Conservation (phyloP, 1,140 invertebrate genomes). For the Daktulosphaira vitifoliae region DNA sequence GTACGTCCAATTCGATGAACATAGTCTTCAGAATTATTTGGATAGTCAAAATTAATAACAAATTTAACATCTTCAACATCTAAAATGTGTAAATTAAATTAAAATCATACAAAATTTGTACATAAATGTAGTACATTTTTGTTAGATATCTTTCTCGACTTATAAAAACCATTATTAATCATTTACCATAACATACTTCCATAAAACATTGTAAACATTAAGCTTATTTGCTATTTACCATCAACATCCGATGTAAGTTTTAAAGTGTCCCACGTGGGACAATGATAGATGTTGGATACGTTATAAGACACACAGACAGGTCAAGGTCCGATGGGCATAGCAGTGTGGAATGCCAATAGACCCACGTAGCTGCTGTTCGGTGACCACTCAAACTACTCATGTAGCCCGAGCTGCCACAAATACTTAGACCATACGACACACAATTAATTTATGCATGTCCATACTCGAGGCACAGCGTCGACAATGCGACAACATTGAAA, state of each 20-base stretch:
- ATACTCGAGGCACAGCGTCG: constrained; percentile 29
- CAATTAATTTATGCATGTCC: constrained; percentile 32
- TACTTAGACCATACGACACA: constrained; percentile 11
- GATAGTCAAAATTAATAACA: constrained; percentile 99
- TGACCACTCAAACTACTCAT: constrained; percentile 26
- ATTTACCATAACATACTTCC: constrained; percentile 17
- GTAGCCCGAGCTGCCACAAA: constrained; percentile 29
- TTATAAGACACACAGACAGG: constrained; percentile 28
- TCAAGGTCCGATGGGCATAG: constrained; percentile 20
- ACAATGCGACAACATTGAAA: constrained; percentile 32
- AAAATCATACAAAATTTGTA: constrained; percentile 2
- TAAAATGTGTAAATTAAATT: constrained; percentile 37
- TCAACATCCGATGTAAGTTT: constrained; percentile 24
- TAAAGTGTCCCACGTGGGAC: constrained; percentile 22
- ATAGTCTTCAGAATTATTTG: constrained; percentile 96
- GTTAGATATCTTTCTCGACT: constrained; percentile 6
- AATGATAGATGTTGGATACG: constrained; percentile 31
- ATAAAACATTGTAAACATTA: constrained; percentile 32
- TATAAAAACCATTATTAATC: constrained; percentile 25
- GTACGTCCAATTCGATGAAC: constrained; percentile 97
- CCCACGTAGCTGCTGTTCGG: constrained; percentile 19
- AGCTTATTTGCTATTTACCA: constrained; percentile 35
- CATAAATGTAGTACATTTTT: constrained; percentile 8
- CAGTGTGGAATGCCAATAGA: constrained; percentile 21
- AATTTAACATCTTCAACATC: constrained; percentile 96